phyloP scores from a whole-genome alignment of 2,797 vertebrate species.

The Emys orbicularis region DNA sequence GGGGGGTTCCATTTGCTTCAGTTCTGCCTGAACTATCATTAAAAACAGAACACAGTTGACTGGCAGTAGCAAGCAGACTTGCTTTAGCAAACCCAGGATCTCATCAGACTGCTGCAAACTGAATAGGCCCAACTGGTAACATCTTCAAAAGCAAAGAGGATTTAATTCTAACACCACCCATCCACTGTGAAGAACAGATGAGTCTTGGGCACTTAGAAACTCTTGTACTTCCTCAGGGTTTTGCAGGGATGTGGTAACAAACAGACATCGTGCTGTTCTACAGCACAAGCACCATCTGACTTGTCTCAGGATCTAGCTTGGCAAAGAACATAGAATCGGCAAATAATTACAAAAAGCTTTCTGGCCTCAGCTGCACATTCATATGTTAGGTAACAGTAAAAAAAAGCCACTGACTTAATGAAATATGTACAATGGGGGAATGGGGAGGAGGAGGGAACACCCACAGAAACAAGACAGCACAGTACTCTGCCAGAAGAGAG shows the following conservation, averaged over 20 bases:
- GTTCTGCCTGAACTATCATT: background rate
- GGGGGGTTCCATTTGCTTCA: background rate
- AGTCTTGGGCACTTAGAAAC: too few relatives aligned
- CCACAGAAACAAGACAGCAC: background rate
- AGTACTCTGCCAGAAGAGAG: background rate
- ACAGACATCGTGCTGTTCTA: background rate
- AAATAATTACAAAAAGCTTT: background rate
- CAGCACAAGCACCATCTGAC: too few relatives aligned
- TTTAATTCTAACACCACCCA: background rate
- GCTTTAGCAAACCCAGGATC: background rate
- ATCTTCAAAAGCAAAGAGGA: background rate
- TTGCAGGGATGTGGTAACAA: background rate
- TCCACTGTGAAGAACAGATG: background rate
- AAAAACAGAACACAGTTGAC: background rate
- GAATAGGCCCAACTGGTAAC: background rate
- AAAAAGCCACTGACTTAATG: background rate
- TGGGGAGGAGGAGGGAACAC: background rate
- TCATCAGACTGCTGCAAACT: background rate
- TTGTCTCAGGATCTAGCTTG: background rate
- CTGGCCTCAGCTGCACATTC: background rate
- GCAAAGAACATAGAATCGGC: background rate
- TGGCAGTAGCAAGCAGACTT: background rate
- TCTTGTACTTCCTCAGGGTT: background rate
- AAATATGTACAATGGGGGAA: fast-evolving
- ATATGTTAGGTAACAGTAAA: background rate